Evolutionary conservation across 2,888 invertebrate genomes (phyloP).

Genomic region (Coelogynopora nodosa): DNA sequence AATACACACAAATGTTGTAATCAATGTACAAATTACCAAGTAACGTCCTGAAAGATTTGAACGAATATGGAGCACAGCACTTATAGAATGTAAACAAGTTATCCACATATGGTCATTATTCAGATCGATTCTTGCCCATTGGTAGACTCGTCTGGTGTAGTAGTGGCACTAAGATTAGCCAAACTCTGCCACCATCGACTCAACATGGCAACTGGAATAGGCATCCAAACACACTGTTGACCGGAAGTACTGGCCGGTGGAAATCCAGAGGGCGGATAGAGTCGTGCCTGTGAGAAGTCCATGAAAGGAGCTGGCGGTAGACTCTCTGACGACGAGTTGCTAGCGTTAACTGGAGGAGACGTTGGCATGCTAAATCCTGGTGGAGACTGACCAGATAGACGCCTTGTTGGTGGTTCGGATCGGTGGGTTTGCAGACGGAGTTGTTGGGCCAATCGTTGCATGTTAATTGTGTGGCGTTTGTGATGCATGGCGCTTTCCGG

Average conservation of each 20-base stretch:
- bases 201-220: constrained; percentile 40
- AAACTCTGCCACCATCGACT: constrained; percentile 34
- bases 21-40: no score
- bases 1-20: no score
- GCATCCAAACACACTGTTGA: constrained; percentile 45
- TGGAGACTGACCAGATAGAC: neutral
- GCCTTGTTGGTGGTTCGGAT: neutral
- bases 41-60: no score
- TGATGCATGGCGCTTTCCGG: constrained; percentile 37
- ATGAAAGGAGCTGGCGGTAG: neutral
- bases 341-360: neutral
- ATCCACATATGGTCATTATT: no score
- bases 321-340: neutral
- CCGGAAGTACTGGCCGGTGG: constrained; percentile 20
- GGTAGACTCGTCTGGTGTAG: neutral
- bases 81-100: no score
- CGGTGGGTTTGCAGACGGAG: constrained; percentile 36
- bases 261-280: neutral
- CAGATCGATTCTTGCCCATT: no score
- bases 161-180: neutral
- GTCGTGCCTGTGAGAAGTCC: neutral
- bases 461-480: constrained; percentile 43
- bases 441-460: constrained; percentile 45
- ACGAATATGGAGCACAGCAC: no score
- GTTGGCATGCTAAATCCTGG: constrained; percentile 40